A percentile compares a stretch with the other conserved stretches of the same genome.
Conservation (phyloP, 2,888 invertebrate genomes). For the Carabus problematicus region DNA sequence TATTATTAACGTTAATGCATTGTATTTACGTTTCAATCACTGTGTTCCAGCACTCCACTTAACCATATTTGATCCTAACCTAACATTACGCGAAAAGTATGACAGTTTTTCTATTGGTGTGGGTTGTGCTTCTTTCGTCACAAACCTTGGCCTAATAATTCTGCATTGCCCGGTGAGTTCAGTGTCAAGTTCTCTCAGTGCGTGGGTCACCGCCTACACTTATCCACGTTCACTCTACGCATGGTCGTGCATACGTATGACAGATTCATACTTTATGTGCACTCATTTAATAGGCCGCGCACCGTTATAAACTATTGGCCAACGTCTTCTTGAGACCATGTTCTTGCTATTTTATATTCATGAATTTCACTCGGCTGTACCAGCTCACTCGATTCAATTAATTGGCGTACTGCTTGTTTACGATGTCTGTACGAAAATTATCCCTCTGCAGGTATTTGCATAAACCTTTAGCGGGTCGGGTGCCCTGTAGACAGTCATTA, state of each 20-base stretch:
- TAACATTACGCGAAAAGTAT: background rate
- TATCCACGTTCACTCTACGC: too few relatives aligned
- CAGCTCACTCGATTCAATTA: too few relatives aligned
- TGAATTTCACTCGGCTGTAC: slow-evolving; percentile 34
- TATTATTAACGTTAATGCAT: too few relatives aligned
- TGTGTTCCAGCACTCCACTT: background rate
- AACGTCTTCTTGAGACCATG: background rate
- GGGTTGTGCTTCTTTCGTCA: too few relatives aligned
- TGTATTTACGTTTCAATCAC: background rate
- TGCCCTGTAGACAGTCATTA: too few relatives aligned
- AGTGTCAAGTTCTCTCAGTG: slow-evolving; percentile 39
- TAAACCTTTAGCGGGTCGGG: too few relatives aligned
- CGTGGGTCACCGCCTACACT: slow-evolving; percentile 15
- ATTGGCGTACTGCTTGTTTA: slow-evolving; percentile 26
- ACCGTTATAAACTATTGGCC: slow-evolving; percentile 14
- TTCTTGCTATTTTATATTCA: slow-evolving; percentile 28
- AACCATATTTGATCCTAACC: background rate
- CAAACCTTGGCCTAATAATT: slow-evolving; percentile 39
- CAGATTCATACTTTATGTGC: slow-evolving; percentile 25
- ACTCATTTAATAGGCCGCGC: slow-evolving; percentile 26
- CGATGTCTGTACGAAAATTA: background rate
- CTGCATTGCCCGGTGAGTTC: background rate
- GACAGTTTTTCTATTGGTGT: too few relatives aligned
- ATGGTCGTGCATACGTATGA: background rate
- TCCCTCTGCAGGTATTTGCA: too few relatives aligned